A percentile compares a stretch with the other conserved stretches of the same genome.
These are phyloP conservation scores for Tarsius wallacei DNA, from an alignment of 2,797 vertebrate genomes.

Conservation along the genomic window DNA sequence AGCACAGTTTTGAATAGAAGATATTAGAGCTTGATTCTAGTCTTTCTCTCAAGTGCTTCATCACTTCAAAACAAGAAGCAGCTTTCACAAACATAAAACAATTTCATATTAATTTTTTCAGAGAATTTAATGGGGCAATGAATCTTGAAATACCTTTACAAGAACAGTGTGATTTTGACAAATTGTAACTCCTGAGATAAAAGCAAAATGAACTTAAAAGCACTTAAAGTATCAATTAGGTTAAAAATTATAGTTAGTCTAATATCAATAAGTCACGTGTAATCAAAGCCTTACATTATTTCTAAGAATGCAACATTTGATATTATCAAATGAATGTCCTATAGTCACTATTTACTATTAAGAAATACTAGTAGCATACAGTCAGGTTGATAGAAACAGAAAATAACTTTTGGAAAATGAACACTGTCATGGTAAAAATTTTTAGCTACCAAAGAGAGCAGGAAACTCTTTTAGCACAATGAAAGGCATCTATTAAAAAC, in stretches of 20 bases:
- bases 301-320: neutral
- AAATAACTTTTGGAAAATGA: neutral
- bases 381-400: neutral
- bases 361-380: neutral
- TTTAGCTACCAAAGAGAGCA: neutral
- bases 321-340: neutral
- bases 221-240: neutral
- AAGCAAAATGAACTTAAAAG: neutral
- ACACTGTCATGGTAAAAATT: neutral
- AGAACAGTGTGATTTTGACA: neutral
- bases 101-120: neutral
- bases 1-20: neutral
- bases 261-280: neutral
- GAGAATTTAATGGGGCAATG: neutral
- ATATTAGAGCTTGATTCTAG: neutral
- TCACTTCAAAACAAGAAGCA: neutral
- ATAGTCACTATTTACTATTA: neutral
- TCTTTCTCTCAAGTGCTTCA: conserved; percentile 9
- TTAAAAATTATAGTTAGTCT: neutral
- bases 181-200: neutral
- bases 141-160: neutral
- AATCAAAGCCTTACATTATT: neutral
- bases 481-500: neutral
- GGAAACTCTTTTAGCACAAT: neutral
- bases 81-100: neutral